Evolutionary conservation across 2,113 vertebrate species (phyloP).

Genomic region (Pyrgilauda ruficollis): DNA sequence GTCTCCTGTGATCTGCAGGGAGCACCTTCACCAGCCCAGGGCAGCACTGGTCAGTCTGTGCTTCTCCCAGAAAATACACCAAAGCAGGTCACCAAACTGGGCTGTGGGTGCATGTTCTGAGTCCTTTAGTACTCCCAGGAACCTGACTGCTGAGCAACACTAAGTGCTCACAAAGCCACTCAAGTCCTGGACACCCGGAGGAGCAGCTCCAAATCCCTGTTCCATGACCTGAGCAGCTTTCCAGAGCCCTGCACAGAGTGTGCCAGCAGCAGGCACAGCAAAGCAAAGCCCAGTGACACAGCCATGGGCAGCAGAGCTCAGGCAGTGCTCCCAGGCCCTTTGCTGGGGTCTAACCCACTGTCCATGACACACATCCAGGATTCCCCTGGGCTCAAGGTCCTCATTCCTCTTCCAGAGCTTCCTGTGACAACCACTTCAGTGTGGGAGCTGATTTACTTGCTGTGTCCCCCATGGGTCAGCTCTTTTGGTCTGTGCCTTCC

Average conservation of each 20-base stretch:
- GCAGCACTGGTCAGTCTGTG: fast-evolving
- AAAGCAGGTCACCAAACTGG: not conserved
- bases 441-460: not conserved
- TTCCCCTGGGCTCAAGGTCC: not conserved
- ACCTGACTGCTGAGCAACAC: not conserved
- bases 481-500: not conserved
- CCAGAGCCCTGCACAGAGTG: not conserved
- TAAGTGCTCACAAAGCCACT: not conserved
- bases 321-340: not conserved
- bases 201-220: not conserved
- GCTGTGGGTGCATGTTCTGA: not conserved
- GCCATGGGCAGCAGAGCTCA: not conserved
- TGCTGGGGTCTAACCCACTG: not conserved
- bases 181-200: not conserved
- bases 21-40: not conserved
- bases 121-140: not conserved
- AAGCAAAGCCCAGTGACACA: not conserved
- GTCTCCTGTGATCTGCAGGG: not conserved
- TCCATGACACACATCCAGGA: fast-evolving
- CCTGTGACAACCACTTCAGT: not conserved
- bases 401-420: not conserved
- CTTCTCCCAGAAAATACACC: not conserved
- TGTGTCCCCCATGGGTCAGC: not conserved
- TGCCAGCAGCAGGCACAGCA: not conserved
- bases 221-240: not conserved